Evolutionary conservation across 1,140 invertebrate species (phyloP).

Genomic region (Bilobella aurantiaca): DNA sequence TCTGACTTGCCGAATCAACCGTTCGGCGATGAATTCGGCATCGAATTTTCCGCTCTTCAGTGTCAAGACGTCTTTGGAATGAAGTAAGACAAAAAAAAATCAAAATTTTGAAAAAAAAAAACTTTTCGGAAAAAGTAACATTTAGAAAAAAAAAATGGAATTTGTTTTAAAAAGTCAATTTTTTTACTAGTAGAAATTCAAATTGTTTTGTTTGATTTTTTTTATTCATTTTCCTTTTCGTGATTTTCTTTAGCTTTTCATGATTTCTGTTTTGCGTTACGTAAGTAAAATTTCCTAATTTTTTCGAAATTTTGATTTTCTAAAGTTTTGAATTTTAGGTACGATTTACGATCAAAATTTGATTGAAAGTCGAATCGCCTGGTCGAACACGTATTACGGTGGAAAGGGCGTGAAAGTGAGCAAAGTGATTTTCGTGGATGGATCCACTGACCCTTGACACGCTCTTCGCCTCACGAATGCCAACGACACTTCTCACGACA

Average conservation of each 20-base stretch:
- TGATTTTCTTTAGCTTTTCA: too few species aligned
- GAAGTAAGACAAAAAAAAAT: conserved; percentile 38
- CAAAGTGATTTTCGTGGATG: conserved; percentile 77
- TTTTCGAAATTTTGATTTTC: background rate
- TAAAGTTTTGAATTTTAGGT: conserved; percentile 40
- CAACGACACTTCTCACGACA: conserved; percentile 23
- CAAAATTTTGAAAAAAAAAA: too few species aligned
- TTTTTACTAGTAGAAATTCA: too few species aligned
- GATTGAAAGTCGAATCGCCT: conserved; percentile 50
- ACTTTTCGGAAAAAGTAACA: too few species aligned
- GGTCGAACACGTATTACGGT: conserved; percentile 72
- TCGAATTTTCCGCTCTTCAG: conserved; percentile 45
- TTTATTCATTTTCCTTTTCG: too few species aligned
- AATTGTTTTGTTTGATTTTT: too few species aligned
- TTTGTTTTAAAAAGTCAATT: too few species aligned
- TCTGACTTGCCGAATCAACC: conserved; percentile 44
- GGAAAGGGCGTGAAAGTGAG: conserved; percentile 56
- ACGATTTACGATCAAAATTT: conserved; percentile 49
- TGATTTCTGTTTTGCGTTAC: too few species aligned
- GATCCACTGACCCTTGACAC: conserved; percentile 88
- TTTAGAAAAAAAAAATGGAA: too few species aligned
- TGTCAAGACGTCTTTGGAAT: conserved; percentile 47
- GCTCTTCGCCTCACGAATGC: conserved; percentile 40
- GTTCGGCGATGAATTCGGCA: conserved; percentile 45
- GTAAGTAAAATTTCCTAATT: too few species aligned